phyloP scores from a whole-genome alignment of 2,113 vertebrate species.

The Forbesichthys papilliferus region DNA sequence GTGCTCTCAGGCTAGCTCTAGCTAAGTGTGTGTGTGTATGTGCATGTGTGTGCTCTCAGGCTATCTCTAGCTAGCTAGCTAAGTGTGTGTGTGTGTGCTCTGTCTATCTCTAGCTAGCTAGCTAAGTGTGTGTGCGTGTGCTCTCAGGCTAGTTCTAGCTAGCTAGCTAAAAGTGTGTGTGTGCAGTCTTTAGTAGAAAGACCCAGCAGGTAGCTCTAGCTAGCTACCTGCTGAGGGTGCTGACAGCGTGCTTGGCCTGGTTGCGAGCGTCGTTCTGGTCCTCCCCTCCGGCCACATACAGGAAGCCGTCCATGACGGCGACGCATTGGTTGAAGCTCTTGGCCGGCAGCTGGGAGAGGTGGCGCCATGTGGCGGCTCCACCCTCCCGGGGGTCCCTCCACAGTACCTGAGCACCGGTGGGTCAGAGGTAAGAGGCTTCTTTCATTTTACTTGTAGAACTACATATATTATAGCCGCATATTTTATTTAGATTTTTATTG shows the following conservation, averaged over 20 bases:
- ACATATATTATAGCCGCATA: too few species aligned
- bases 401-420: constrained; percentile 65
- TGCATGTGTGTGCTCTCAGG: too few species aligned
- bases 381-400: constrained; percentile 81
- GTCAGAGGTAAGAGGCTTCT: constrained; percentile 32
- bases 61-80: neutral
- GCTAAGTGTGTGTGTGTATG: neutral
- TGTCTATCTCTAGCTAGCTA: neutral
- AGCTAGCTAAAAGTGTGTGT: neutral
- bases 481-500: too few species aligned
- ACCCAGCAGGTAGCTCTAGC: neutral
- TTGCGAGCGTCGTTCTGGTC: constrained; percentile 86
- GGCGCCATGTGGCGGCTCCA: constrained; percentile 78
- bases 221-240: constrained; percentile 79
- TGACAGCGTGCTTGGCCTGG: constrained; percentile 85
- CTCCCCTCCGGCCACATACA: constrained; percentile 83
- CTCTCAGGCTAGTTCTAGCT: too few species aligned
- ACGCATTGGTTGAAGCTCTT: constrained; percentile 88
- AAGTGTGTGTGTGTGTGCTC: neutral
- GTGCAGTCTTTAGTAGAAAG: neutral
- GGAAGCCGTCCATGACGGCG: constrained; percentile 85
- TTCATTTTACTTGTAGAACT: too few species aligned
- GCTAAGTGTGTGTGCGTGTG: too few species aligned
- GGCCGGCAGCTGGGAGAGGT: constrained; percentile 81
- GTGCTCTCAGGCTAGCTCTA: too few species aligned